Evolutionary conservation across 2,888 invertebrate species (phyloP), one percentile per base, ranked within the genome.

Genomic region (Baronia brevicornis): DNA sequence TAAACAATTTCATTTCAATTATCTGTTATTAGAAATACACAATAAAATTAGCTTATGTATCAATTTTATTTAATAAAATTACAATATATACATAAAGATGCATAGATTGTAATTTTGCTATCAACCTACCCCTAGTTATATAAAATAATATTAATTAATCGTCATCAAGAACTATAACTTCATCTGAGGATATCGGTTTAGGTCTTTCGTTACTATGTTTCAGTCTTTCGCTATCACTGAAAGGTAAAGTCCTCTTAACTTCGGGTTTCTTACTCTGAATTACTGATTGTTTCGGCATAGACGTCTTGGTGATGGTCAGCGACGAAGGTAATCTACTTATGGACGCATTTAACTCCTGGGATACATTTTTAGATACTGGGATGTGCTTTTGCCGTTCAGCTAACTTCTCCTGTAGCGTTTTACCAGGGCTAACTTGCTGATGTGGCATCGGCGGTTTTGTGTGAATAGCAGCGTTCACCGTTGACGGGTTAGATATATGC

Each of bases 361-460:
- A 9, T 4, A 33, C 24, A 40, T 60, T 67, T 1, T 65, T 28
- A 1, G 64, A 51, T 5, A 60, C 51, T 0, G 80, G 78, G 11
- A 68, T 41, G 44, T 66, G 67, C 51, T 90, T 90, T 41, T 89
- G 87, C 36, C 87, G 78, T 42, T 90, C 90, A 0, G 90, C 90
- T 33, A 90, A 61, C 60, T 90, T 90, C 55, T 90, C 89, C 51
- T 90, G 90, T 34, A 90, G 58, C 0, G 90, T 90, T 68, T 90
- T 90, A 0, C 87, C 87, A 1, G 88, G 86, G 46, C 86, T 87
- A 1, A 72, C 67, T 54, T 82, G 84, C 43, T 74, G 72, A 37
- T 77, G 80, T 0, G 77, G 72, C 54, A 63, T 41, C 1, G 64
- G 73, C 1, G 73, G 78, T 41, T 80, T 80, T 0, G 71, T 49